Evolutionary conservation across 2,888 invertebrate genomes (phyloP), one percentile per base, ranked within the genome.

Genomic region (Trachelus stipa): DNA sequence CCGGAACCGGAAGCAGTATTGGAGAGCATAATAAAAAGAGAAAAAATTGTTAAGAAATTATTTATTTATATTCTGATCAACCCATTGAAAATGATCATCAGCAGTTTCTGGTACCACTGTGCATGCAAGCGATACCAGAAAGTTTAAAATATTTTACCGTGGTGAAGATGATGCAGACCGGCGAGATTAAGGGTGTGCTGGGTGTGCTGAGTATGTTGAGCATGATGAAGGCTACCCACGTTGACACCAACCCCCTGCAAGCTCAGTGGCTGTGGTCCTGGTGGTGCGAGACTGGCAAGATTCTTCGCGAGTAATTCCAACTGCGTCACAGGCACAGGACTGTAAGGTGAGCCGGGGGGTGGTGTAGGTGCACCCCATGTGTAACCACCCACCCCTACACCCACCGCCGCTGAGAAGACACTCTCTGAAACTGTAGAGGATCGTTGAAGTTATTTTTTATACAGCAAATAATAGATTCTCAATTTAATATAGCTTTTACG

Each of bases 311-410:
- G 92, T 82, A 95, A 92, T 87, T 95, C 95, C 83, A 95, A 92
- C 91, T 95, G 95, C 84, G 95, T 92, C 82, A 95, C 94, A 73
- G 95, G 94, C 84, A 94, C 94, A 1, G 95, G 95, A 73, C 94
- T 94, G 91, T 95, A 94, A 34, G 95, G 95, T 77, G 95, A 95
- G 69, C 93, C 93, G 1, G 93, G 93, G 30, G 93, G 93, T 80
- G 95, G 95, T 76, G 95, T 95, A 81, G 95, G 95, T 88, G 95
- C 94, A 73, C 95, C 95, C 90, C 93, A 93, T 82, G 91, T 90
- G 91, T 94, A 94, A 82, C 95, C 93, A 83, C 90, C 90, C 83
- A 90, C 87, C 74, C 90, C 90, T 68, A 90, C 90, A 75, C 90
- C 90, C 79, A 90, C 90, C 73, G 94, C 93, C 56, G 94, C 93